phyloP scores from a whole-genome alignment of 2,113 vertebrate genomes.

The Lepisosteus oculatus region DNA sequence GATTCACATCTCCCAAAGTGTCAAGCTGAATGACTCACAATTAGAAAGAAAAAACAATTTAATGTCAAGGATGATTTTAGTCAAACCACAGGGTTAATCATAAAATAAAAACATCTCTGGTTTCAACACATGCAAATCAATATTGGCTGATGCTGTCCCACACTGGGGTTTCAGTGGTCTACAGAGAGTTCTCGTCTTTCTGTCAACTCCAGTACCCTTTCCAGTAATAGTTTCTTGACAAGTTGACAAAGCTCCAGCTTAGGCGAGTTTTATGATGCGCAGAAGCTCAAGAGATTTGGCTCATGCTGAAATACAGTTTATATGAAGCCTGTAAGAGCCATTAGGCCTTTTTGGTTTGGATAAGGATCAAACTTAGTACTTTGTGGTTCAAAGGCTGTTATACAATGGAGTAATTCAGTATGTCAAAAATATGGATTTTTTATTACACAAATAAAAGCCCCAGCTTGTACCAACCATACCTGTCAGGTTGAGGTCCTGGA shows the following conservation, averaged over 20 bases:
- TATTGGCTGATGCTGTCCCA: neutral
- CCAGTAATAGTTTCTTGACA: neutral
- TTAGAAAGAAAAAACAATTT: too few relatives aligned
- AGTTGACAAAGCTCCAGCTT: neutral
- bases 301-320: conserved; percentile 22
- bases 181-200: neutral
- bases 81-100: too few relatives aligned
- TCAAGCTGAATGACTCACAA: too few relatives aligned
- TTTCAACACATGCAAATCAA: neutral
- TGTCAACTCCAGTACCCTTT: neutral
- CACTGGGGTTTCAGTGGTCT: neutral
- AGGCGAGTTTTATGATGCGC: conserved; percentile 24
- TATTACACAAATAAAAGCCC: conserved; percentile 11
- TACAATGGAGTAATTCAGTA: conserved; percentile 14
- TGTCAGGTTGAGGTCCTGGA: too few relatives aligned
- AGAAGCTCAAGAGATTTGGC: conserved; percentile 24
- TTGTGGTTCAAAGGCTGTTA: conserved; percentile 21
- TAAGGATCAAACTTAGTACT: conserved; percentile 6
- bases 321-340: conserved; percentile 39
- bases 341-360: conserved; percentile 19
- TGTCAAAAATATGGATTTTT: conserved; percentile 16
- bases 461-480: conserved; percentile 9
- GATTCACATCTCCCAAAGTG: too few relatives aligned
- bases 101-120: neutral
- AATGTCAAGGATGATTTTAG: too few relatives aligned